These are phyloP conservation scores for Vanacampus margaritifer DNA, from an alignment of 2,113 vertebrate genomes.

Conservation along the genomic window DNA sequence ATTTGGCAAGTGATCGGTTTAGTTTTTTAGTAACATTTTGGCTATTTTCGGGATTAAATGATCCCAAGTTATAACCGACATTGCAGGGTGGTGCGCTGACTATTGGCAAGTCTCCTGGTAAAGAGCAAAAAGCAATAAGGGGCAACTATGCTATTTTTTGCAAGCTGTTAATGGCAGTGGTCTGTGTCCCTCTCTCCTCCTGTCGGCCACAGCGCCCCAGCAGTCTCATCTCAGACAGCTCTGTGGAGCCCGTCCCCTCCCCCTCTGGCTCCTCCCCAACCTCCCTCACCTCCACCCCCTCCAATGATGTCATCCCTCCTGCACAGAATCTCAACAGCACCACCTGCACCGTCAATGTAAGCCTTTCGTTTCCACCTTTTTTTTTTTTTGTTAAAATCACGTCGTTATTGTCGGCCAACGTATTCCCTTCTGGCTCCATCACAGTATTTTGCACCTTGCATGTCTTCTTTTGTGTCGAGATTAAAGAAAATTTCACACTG, in stretches of 20 bases:
- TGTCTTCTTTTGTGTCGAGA: not conserved
- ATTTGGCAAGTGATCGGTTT: too few relatives aligned
- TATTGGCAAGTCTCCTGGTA: not conserved
- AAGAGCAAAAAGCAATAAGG: not conserved
- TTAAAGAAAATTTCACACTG: not conserved
- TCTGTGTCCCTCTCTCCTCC: constrained; percentile 3
- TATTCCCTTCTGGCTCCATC: not conserved
- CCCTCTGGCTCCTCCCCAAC: constrained; percentile 67
- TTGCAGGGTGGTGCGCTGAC: too few relatives aligned
- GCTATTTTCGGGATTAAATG: too few relatives aligned
- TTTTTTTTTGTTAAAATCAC: not conserved
- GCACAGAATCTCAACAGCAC: constrained; percentile 55
- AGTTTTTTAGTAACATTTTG: too few relatives aligned
- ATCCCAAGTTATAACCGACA: too few relatives aligned
- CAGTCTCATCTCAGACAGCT: constrained; percentile 76
- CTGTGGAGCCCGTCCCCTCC: constrained; percentile 73
- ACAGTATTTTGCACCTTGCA: not conserved
- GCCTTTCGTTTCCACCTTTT: not conserved
- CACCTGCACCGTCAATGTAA: constrained; percentile 63
- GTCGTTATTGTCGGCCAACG: not conserved
- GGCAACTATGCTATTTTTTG: not conserved
- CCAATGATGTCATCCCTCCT: constrained; percentile 54
- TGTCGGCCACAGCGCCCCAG: constrained; percentile 63
- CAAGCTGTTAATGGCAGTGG: not conserved
- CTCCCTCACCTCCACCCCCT: constrained; percentile 49